These are phyloP conservation scores for Peromyscus maniculatus DNA, from an alignment of 2,113 vertebrate species.

Conservation along the genomic window DNA sequence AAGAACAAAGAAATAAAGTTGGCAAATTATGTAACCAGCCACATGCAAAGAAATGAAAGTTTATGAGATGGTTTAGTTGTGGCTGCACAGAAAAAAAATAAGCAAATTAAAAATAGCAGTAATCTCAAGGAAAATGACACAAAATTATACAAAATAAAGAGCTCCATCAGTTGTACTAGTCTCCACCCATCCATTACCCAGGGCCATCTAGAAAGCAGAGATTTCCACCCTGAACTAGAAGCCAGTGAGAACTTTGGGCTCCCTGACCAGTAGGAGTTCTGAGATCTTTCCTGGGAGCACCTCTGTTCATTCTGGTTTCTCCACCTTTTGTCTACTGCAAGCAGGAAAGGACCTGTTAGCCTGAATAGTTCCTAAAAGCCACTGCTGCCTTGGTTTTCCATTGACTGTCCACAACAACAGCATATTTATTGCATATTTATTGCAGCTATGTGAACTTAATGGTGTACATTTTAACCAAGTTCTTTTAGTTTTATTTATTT, in stretches of 20 bases:
- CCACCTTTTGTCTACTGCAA: not conserved
- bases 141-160: not conserved
- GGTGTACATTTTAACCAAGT: not conserved
- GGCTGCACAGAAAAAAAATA: conserved; percentile 1
- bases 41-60: not conserved
- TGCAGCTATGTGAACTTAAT: not conserved
- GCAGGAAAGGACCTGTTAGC: not conserved
- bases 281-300: not conserved
- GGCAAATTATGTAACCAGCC: not conserved
- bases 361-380: not conserved
- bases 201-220: not conserved
- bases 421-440: not conserved
- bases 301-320: not conserved
- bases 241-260: not conserved
- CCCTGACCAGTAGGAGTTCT: not conserved
- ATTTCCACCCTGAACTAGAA: not conserved
- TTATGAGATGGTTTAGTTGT: not conserved
- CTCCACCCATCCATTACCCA: not conserved
- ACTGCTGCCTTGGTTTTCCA: not conserved
- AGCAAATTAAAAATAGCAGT: conserved; percentile 13
- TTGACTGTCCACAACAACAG: not conserved
- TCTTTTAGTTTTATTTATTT: not conserved
- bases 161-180: rapidly evolving
- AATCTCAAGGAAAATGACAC: not conserved
- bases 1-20: not conserved